A percentile compares a stretch with the other conserved stretches of the same genome.
phyloP scores from a whole-genome alignment of 2,113 vertebrate genomes.

The Pica pica region DNA sequence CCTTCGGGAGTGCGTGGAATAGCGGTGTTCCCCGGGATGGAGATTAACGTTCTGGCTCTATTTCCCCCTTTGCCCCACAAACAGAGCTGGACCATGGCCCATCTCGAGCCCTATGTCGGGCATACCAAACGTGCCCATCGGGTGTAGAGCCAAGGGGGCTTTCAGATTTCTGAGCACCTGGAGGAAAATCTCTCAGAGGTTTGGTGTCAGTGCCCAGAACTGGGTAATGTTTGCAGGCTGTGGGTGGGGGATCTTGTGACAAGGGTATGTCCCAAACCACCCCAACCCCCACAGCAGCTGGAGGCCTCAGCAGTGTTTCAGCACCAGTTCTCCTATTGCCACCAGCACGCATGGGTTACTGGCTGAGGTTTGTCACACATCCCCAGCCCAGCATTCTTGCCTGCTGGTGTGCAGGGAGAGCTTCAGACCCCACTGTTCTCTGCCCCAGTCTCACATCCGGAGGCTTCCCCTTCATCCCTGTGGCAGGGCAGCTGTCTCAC shows the following conservation, averaged over 20 bases:
- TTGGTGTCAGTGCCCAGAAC: background rate
- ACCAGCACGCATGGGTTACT: fast-evolving
- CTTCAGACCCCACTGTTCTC: background rate
- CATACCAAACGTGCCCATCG: fast-evolving
- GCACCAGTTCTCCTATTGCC: background rate
- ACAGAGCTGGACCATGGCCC: fast-evolving
- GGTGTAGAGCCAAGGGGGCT: background rate
- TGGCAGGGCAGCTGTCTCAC: background rate
- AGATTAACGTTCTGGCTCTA: fast-evolving
- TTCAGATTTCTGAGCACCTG: background rate
- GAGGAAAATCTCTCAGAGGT: background rate
- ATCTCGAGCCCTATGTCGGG: fast-evolving
- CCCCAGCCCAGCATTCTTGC: background rate
- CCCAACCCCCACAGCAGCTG: background rate
- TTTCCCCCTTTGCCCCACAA: fast-evolving
- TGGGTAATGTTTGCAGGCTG: background rate
- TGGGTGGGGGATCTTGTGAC: background rate
- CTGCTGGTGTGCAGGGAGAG: fast-evolving
- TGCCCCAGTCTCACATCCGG: background rate
- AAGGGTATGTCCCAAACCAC: fast-evolving
- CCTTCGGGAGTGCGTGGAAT: background rate
- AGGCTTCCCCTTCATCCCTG: background rate
- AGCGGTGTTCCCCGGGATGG: background rate
- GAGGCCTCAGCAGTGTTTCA: background rate
- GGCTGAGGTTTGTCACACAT: background rate